Evolutionary conservation across 2,888 invertebrate genomes (phyloP).

Genomic region (Erannis defoliaria): DNA sequence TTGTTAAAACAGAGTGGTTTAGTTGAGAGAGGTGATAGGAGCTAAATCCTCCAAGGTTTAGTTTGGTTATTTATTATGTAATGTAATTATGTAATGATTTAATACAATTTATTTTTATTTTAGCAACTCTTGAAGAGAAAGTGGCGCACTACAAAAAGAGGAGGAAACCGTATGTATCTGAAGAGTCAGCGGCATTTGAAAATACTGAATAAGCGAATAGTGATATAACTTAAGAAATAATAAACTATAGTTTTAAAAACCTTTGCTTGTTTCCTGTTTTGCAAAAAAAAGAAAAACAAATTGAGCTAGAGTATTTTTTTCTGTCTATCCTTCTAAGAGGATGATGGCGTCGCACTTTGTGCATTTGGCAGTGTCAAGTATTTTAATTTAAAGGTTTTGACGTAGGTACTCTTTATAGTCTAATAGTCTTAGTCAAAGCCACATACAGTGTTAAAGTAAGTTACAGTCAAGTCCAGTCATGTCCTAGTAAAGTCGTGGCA

Average conservation of each 20-base stretch:
- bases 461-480: no score
- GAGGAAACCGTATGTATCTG: conserved; percentile 68
- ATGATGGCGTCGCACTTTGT: neutral
- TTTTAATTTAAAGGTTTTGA: no score
- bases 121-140: conserved; percentile 93
- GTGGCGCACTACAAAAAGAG: conserved; percentile 92
- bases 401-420: no score
- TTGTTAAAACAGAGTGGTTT: no score
- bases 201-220: conserved; percentile 1
- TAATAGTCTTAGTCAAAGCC: neutral
- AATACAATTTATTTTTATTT: conserved; percentile 59
- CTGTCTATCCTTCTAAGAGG: neutral
- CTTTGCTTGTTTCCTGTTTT: neutral
- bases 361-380: neutral
- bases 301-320: no score
- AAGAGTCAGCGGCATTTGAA: conserved; percentile 19
- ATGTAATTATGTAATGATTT: neutral
- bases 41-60: no score
- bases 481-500: no score
- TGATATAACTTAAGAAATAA: neutral
- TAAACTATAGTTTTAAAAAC: neutral
- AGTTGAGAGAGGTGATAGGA: no score
- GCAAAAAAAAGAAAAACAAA: no score
- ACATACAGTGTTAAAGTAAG: no score
- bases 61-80: neutral